Evolutionary conservation across 2,888 invertebrate species (phyloP), one percentile per base, ranked within the genome.

Genomic region (Agrochola circellaris): DNA sequence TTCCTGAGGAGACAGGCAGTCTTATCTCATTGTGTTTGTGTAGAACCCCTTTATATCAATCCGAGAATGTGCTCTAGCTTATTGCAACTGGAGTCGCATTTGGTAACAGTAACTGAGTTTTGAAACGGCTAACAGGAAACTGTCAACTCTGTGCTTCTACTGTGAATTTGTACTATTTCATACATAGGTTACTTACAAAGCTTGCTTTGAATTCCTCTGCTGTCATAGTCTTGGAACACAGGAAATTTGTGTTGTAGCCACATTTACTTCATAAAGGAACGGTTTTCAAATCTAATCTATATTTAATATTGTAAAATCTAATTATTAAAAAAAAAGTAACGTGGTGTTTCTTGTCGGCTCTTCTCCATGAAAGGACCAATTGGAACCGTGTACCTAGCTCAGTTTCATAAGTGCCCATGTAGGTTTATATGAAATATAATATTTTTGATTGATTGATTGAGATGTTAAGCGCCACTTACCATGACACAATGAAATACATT

Each of bases 21-120:
- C 73, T 70, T 74, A 76, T 77, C 73, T 67, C 51, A 62, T 82
- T 79, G 68, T 65, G 66, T 67, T 65, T 48, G 69, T 42, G 64
- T 67, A 75, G 38, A 67, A 38, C 23, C 58, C 58, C 69, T 80
- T 74, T 82, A 79, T 71, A 75, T 66, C 15, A 76, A 69, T 78
- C 56, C 62, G n/a, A 61, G 65, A 80, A 78, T 75, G 38, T 72
- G 42, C 38, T 71, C 34, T 26, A 62, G 73, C 68, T 82, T 81
- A 56, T 69, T 82, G 74, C 87, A 74, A 76, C 73, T 73, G 60
- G 76, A 69, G 80, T 73, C 15, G n/a, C 26, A 77, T 79, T 81
- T 75, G 51, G 64, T 62, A 77, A 77, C 68, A 77, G 68, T 48
- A 77, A 77, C 66, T 73, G 64, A 70, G 30, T 81, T 80, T 54